Evolutionary conservation across 2,797 vertebrate species (phyloP).

Genomic region (Lacerta agilis): DNA sequence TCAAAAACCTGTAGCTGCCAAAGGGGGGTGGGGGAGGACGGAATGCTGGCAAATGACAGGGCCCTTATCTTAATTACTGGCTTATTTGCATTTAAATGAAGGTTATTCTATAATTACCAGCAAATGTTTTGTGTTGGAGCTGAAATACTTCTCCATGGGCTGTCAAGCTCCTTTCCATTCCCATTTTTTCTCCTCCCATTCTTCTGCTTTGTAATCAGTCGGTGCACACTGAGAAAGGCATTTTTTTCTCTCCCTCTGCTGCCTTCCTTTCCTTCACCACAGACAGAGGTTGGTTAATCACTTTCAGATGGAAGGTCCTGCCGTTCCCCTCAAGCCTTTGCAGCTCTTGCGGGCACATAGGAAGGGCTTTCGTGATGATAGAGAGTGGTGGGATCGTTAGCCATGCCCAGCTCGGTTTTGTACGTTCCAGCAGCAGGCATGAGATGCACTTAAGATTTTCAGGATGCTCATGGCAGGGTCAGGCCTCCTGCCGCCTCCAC

Average conservation of each 20-base stretch:
- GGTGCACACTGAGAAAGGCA: slow-evolving; percentile 60
- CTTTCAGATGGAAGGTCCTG: not conserved
- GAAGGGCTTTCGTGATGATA: not conserved
- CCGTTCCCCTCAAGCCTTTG: not conserved
- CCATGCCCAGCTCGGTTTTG: not conserved
- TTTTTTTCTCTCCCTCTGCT: not conserved
- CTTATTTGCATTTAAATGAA: slow-evolving; percentile 87
- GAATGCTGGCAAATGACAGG: slow-evolving; percentile 78
- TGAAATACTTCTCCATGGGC: slow-evolving; percentile 82
- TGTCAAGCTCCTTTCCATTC: slow-evolving; percentile 79
- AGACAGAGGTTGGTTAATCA: slow-evolving; percentile 40
- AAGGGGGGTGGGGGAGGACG: slow-evolving; percentile 35
- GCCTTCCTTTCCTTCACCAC: slow-evolving; percentile 41
- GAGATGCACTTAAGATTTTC: not conserved
- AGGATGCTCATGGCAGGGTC: not conserved
- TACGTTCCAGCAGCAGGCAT: not conserved
- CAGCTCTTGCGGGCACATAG: accelerated
- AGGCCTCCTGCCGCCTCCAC: not conserved
- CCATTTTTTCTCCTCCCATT: slow-evolving; percentile 76
- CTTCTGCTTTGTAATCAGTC: slow-evolving; percentile 77
- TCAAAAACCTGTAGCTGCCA: slow-evolving; percentile 72
- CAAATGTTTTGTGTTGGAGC: slow-evolving; percentile 82
- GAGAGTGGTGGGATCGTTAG: not conserved
- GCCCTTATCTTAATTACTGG: slow-evolving; percentile 86
- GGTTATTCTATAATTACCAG: slow-evolving; percentile 85